Base-by-base conservation (phyloP, 1,140 invertebrate genomes). In the Aphis gossypii region DNA sequence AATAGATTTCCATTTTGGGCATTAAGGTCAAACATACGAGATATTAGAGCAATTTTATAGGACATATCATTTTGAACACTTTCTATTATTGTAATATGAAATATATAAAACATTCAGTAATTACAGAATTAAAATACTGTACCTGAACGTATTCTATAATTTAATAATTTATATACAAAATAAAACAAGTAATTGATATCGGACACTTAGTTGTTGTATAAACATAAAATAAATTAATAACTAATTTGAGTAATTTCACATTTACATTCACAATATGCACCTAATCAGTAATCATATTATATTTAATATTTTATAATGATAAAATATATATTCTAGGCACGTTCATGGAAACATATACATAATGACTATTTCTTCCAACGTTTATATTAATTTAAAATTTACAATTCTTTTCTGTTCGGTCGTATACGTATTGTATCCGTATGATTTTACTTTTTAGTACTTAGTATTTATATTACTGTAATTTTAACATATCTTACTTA, bases 21-120 rank as follows among this genome's bases (percentile, higher is more conserved):
- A 86, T 84, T 86, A 93, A 93, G 92, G 92, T 93, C 92, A 93
- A 84, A 41, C 41, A 90, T 6, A 20, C 14, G 30, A 18, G 9
- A 7, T 60, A 56, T 56, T 35, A 21, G 51, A 68, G 35, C 60
- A 20, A 68, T 90, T 44, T 68, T 90, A 46, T 68, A 68, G 54
- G 54, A 38, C 89, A 68, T 46, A 30, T 46, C 1, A 5, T 87
- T 54, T 35, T 60, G 30, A 41, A 90, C 11, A 90, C 54, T 68
- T 90, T 90, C 54, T 68, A 60, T 60, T 89, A 56, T 25, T 89
- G 18, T 20, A 51, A 51, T 51, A 51, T 51, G 20, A 68, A n/a
- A 30, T 44, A 3, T 35, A 88, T 23, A 51, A 35, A 88, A 35
- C 30, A 35, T 51, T 51, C 9, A 8, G n/a, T 18, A 76, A n/a